Conservation (phyloP, 2,113 vertebrate genomes). For the Onychorhynchus coronatus region DNA sequence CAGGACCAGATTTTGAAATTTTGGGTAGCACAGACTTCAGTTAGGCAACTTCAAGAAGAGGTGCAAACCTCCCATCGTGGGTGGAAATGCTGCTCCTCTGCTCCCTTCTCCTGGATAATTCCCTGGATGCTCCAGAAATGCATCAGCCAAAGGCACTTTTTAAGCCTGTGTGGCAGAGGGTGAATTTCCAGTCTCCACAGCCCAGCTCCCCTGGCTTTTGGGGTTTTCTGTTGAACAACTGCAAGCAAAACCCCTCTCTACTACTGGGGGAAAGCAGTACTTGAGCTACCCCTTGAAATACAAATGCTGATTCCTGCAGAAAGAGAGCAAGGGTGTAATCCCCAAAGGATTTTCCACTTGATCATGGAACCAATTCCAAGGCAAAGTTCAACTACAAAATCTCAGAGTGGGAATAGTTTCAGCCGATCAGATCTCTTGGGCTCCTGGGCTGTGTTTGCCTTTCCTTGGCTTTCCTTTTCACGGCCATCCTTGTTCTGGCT, state of each 20-base stretch:
- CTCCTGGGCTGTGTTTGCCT: background rate
- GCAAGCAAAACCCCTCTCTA: background rate
- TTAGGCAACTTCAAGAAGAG: background rate
- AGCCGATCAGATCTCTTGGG: background rate
- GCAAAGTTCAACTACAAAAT: background rate
- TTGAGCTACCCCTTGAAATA: background rate
- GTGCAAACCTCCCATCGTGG: rapidly evolving
- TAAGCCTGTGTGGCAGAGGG: background rate
- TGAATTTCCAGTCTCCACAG: background rate
- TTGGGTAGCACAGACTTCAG: background rate
- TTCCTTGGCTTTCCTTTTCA: background rate
- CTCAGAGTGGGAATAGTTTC: background rate
- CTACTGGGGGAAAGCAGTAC: background rate
- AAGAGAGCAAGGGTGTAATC: rapidly evolving
- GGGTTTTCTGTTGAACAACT: background rate
- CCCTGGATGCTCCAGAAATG: background rate
- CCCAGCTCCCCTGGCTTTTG: background rate
- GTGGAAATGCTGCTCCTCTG: background rate
- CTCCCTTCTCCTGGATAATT: background rate
- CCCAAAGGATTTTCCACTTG: background rate
- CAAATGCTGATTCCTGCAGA: background rate
- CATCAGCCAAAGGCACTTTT: background rate
- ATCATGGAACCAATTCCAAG: background rate
- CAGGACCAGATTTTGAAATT: background rate
- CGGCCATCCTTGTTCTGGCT: background rate